phyloP scores from a whole-genome alignment of 2,888 invertebrate genomes.

The Tineola bisselliella region DNA sequence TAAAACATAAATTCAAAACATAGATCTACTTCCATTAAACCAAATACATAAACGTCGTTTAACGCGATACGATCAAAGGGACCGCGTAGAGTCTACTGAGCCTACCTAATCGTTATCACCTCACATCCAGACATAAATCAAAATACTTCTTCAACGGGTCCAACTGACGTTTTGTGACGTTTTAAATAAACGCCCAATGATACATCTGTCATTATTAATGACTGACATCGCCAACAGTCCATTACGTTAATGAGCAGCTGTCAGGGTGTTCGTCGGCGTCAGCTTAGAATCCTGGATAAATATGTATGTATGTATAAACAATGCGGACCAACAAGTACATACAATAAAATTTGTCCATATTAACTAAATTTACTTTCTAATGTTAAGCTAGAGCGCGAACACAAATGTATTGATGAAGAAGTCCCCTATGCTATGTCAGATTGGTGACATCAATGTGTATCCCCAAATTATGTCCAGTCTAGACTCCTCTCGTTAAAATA shows the following conservation, averaged over 20 bases:
- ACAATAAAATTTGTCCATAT: too few relatives aligned
- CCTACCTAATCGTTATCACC: constrained; percentile 12
- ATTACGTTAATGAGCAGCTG: constrained; percentile 37
- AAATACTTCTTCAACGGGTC: constrained; percentile 6
- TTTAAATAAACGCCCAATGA: constrained; percentile 17
- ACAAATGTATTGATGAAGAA: too few relatives aligned
- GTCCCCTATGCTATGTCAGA: too few relatives aligned
- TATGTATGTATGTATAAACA: neutral
- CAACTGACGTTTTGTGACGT: neutral
- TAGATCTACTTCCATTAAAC: neutral
- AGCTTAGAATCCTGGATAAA: constrained; percentile 1
- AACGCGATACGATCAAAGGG: neutral
- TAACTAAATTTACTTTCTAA: too few relatives aligned
- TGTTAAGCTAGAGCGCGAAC: too few relatives aligned
- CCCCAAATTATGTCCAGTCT: too few relatives aligned
- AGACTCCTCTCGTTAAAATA: too few relatives aligned
- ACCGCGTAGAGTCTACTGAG: neutral
- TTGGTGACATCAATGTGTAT: too few relatives aligned
- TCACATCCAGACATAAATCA: constrained; percentile 9
- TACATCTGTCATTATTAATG: constrained; percentile 38
- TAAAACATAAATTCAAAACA: too few relatives aligned
- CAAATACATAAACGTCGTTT: neutral
- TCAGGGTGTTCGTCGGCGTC: constrained; percentile 34
- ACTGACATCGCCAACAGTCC: constrained; percentile 25
- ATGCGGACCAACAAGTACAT: neutral